Percentiles rank a stretch among this genome's conserved stretches.
Evolutionary conservation across 2,797 vertebrate species (phyloP).

Genomic region (Pipistrellus pipistrellus): DNA sequence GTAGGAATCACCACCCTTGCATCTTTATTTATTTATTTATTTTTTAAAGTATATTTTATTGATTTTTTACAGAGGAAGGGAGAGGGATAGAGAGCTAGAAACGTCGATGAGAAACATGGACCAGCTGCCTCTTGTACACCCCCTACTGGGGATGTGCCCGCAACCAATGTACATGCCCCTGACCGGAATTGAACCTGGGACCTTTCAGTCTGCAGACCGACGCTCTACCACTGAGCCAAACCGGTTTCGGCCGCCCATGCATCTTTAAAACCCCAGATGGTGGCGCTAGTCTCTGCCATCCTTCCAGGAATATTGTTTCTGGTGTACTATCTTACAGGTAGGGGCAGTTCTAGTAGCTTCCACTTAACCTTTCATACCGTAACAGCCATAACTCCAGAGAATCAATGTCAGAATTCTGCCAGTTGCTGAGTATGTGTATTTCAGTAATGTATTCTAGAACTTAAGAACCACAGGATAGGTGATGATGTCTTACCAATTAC

Average conservation of each 20-base stretch:
- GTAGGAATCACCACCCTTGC: neutral
- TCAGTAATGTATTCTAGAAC: neutral
- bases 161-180: too few species aligned
- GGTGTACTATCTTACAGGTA: neutral
- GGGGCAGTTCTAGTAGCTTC: neutral
- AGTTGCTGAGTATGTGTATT: neutral
- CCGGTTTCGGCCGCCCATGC: too few species aligned
- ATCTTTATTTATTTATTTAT: too few species aligned
- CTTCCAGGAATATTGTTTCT: neutral
- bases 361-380: neutral
- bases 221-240: too few species aligned
- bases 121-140: too few species aligned
- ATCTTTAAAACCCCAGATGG: neutral
- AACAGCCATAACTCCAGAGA: neutral
- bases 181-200: too few species aligned
- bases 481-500: neutral
- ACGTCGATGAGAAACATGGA: too few species aligned
- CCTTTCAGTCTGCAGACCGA: too few species aligned
- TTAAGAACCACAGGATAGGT: neutral
- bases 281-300: neutral
- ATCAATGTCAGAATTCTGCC: neutral
- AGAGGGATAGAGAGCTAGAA: too few species aligned
- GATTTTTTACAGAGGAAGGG: too few species aligned
- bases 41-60: too few species aligned
- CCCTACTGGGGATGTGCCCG: too few species aligned